phyloP scores from a whole-genome alignment of 1,140 invertebrate genomes.

The Megalopta genalis region DNA sequence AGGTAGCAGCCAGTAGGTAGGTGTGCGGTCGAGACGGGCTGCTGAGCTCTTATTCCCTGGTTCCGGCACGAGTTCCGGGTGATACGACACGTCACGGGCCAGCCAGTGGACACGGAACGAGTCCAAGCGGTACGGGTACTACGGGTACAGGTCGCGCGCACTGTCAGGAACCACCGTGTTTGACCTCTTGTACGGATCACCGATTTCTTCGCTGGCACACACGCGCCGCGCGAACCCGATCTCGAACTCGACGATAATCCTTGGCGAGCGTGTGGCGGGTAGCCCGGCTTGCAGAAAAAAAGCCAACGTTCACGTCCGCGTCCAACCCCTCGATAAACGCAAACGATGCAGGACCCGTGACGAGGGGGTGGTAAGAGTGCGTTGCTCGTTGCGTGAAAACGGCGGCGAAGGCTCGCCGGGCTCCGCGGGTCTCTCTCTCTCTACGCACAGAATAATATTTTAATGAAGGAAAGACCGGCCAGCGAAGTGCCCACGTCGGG shows the following conservation, averaged over 20 bases:
- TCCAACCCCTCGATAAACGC: slow-evolving; percentile 47
- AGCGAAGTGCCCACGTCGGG: slow-evolving; percentile 80
- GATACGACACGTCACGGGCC: slow-evolving; percentile 3
- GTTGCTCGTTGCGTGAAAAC: slow-evolving; percentile 60
- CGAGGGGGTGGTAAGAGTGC: slow-evolving; percentile 55
- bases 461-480: slow-evolving; percentile 79
- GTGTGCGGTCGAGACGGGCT: too few species aligned
- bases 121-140: neutral
- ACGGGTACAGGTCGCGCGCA: slow-evolving; percentile 9
- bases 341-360: slow-evolving; percentile 40
- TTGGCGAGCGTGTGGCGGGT: slow-evolving; percentile 10
- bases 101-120: neutral
- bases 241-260: slow-evolving; percentile 18
- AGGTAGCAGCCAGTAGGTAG: too few species aligned
- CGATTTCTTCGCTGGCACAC: slow-evolving; percentile 19
- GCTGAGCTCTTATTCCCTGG: neutral
- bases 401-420: slow-evolving; percentile 57
- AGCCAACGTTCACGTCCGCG: slow-evolving; percentile 37
- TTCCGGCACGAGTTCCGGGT: neutral
- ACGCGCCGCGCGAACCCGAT: neutral
- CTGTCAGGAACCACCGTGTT: slow-evolving; percentile 12
- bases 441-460: slow-evolving; percentile 76
- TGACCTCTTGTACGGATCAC: neutral
- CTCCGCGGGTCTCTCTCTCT: slow-evolving; percentile 58
- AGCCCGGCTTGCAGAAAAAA: slow-evolving; percentile 29